Conservation (phyloP, 2,797 vertebrate species). For the Hippocampus kuda region DNA sequence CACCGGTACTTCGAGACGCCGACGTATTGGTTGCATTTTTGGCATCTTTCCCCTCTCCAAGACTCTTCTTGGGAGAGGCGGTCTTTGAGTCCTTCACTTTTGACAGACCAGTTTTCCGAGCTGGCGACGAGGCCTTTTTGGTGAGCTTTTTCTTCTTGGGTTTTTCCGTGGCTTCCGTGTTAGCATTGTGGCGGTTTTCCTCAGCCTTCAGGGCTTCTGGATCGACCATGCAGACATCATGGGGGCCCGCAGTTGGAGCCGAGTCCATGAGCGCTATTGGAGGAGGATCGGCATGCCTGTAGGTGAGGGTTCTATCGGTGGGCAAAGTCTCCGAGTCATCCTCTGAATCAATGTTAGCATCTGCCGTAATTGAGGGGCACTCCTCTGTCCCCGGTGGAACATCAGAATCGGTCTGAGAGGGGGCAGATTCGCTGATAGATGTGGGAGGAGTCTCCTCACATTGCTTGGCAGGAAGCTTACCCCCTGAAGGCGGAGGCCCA, state of each 20-base stretch:
- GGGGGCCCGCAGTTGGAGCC: constrained; percentile 82
- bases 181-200: constrained; percentile 80
- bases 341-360: constrained; percentile 96
- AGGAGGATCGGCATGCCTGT: constrained; percentile 84
- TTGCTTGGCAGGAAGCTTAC: constrained; percentile 76
- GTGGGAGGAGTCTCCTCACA: constrained; percentile 96
- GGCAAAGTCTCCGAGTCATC: constrained; percentile 97
- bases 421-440: constrained; percentile 89
- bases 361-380: constrained; percentile 95
- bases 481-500: constrained; percentile 78
- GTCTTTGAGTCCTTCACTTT: constrained; percentile 83
- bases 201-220: constrained; percentile 83
- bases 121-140: constrained; percentile 85
- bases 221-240: constrained; percentile 93
- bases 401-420: constrained; percentile 93
- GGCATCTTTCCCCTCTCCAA: constrained; percentile 84
- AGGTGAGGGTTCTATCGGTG: constrained; percentile 88
- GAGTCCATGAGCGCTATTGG: constrained; percentile 78
- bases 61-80: constrained; percentile 82
- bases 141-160: constrained; percentile 83
- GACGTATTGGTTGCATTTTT: constrained; percentile 95
- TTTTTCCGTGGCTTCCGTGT: constrained; percentile 82
- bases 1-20: constrained; percentile 76
- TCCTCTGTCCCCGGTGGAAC: constrained; percentile 95
- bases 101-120: constrained; percentile 76